These are phyloP conservation scores for Psephotus haematonotus DNA, from an alignment of 2,113 vertebrate species.

Conservation along the genomic window DNA sequence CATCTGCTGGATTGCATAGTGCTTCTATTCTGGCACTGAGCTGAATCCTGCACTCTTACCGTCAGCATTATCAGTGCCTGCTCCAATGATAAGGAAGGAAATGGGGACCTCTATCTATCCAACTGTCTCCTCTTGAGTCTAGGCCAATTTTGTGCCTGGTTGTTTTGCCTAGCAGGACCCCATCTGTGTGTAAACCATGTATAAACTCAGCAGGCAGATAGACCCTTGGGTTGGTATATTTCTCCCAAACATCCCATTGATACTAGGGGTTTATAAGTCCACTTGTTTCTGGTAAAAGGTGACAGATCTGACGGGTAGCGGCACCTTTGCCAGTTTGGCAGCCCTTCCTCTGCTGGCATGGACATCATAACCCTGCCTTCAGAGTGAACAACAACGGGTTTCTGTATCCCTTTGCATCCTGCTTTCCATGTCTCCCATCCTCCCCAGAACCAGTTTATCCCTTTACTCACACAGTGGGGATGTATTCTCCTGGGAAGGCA, in stretches of 20 bases:
- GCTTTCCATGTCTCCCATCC: neutral
- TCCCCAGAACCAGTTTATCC: neutral
- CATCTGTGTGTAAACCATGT: neutral
- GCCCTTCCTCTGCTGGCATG: neutral
- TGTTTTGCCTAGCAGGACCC: neutral
- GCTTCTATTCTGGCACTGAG: neutral
- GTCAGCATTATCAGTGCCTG: neutral
- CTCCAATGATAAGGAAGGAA: neutral
- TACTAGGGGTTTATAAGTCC: neutral
- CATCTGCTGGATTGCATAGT: neutral
- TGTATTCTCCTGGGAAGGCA: conserved; percentile 97
- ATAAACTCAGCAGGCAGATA: neutral
- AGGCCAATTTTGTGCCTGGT: neutral
- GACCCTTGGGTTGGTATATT: neutral
- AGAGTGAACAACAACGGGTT: neutral
- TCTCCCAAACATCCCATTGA: neutral
- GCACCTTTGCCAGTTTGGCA: neutral
- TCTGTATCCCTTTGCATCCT: neutral
- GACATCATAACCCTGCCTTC: neutral
- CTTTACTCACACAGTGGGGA: conserved; percentile 94
- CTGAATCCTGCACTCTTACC: neutral
- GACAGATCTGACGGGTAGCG: neutral
- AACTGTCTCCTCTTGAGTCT: neutral
- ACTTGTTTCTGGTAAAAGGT: neutral
- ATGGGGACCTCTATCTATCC: neutral